phyloP scores from a whole-genome alignment of 2,113 vertebrate genomes.

The Piaya cayana region DNA sequence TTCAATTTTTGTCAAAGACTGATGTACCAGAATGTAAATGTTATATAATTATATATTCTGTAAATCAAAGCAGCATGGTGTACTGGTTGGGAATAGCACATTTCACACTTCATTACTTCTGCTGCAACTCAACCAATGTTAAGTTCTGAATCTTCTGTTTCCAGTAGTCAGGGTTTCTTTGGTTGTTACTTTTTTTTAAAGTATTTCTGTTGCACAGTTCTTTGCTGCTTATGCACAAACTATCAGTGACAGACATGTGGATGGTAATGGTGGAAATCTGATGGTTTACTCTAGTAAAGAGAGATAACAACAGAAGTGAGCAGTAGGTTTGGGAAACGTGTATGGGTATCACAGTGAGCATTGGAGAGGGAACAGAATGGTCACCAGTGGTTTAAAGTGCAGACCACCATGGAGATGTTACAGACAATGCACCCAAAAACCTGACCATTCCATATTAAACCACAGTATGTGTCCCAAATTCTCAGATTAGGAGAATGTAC shows the following conservation, averaged over 20 bases:
- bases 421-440: background rate
- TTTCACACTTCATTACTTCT: constrained; percentile 70
- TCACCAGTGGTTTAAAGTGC: background rate
- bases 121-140: constrained; percentile 33
- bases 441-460: background rate
- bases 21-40: constrained; percentile 66
- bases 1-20: constrained; percentile 67
- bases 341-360: background rate
- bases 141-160: constrained; percentile 30
- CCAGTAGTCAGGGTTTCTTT: background rate
- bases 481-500: background rate
- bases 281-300: background rate
- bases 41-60: constrained; percentile 65
- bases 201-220: background rate
- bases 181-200: background rate
- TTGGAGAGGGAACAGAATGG: background rate
- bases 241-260: background rate
- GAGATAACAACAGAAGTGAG: background rate
- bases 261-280: background rate
- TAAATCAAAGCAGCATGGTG: constrained; percentile 66
- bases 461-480: background rate
- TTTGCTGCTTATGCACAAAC: background rate
- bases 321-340: background rate
- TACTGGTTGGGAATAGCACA: constrained; percentile 52
- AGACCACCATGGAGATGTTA: background rate